A percentile compares a stretch with the other conserved stretches of the same genome.
Evolutionary conservation across 2,888 invertebrate species (phyloP).

Genomic region (Sinotaia quadrata): DNA sequence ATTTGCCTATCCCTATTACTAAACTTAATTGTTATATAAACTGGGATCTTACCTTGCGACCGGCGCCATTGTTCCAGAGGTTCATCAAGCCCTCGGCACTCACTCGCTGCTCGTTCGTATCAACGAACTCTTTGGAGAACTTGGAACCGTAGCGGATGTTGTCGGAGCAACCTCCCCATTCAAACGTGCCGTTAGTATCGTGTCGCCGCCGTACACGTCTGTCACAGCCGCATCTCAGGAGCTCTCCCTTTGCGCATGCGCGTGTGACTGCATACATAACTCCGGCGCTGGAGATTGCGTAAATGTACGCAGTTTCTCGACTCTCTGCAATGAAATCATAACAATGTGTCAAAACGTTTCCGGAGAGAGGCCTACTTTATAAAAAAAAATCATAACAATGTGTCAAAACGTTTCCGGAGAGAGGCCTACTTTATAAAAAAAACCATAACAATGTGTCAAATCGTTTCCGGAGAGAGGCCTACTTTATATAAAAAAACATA

Average conservation of each 20-base stretch:
- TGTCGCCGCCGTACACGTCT: slow-evolving; percentile 79
- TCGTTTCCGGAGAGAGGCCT: too few relatives aligned
- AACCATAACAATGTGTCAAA: too few relatives aligned
- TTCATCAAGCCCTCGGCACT: slow-evolving; percentile 87
- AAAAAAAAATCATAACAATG: too few relatives aligned
- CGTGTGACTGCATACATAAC: slow-evolving; percentile 89
- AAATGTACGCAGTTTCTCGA: slow-evolving; percentile 90
- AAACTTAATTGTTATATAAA: too few relatives aligned
- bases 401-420: too few relatives aligned
- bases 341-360: too few relatives aligned
- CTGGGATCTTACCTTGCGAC: slow-evolving; percentile 86
- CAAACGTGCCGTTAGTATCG: slow-evolving; percentile 79
- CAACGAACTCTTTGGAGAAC: slow-evolving; percentile 89
- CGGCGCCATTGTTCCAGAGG: slow-evolving; percentile 93
- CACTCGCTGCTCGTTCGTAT: slow-evolving; percentile 85
- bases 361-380: too few relatives aligned
- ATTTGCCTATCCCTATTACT: too few relatives aligned
- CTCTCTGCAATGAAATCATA: slow-evolving; percentile 81
- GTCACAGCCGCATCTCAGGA: slow-evolving; percentile 91
- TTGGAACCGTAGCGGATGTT: slow-evolving; percentile 82
- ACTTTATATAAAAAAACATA: too few relatives aligned
- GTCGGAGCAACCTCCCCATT: slow-evolving; percentile 96
- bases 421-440: too few relatives aligned
- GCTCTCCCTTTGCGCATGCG: slow-evolving; percentile 81
- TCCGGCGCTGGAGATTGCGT: slow-evolving; percentile 91